Evolutionary conservation across 2,888 invertebrate species (phyloP).

Genomic region (Rapana venosa): DNA sequence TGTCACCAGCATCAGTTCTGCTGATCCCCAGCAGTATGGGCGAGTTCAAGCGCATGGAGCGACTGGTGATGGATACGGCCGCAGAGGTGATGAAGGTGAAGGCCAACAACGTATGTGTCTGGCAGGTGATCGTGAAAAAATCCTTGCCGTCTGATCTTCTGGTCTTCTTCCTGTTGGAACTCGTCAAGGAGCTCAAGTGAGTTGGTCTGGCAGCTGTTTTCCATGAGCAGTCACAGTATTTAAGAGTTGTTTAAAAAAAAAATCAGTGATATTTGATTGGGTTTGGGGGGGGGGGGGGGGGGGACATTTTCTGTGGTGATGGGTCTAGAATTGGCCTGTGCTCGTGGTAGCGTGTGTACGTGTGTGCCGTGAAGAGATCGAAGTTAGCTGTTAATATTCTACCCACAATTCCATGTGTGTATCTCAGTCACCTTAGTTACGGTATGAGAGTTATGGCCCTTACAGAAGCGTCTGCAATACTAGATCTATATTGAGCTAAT

Average conservation of each 20-base stretch:
- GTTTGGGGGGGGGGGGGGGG: too few relatives aligned
- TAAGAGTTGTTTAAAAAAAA: background rate
- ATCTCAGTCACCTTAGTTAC: too few relatives aligned
- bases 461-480: too few relatives aligned
- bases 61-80: background rate
- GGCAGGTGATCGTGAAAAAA: background rate
- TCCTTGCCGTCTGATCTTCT: background rate
- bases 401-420: too few relatives aligned
- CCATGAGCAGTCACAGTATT: background rate
- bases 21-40: slow-evolving; percentile 15
- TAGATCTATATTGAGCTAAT: too few relatives aligned
- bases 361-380: too few relatives aligned
- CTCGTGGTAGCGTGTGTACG: too few relatives aligned
- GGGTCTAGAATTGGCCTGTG: too few relatives aligned
- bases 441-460: too few relatives aligned
- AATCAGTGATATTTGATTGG: background rate
- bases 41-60: background rate
- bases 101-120: background rate
- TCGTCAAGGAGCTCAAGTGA: slow-evolving; percentile 8
- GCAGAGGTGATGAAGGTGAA: background rate
- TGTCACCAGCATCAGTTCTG: background rate
- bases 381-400: too few relatives aligned
- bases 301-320: too few relatives aligned
- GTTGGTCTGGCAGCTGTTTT: background rate
- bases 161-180: slow-evolving; percentile 24